Base-by-base conservation (phyloP, 2,113 vertebrate species). In the Alces alces region DNA sequence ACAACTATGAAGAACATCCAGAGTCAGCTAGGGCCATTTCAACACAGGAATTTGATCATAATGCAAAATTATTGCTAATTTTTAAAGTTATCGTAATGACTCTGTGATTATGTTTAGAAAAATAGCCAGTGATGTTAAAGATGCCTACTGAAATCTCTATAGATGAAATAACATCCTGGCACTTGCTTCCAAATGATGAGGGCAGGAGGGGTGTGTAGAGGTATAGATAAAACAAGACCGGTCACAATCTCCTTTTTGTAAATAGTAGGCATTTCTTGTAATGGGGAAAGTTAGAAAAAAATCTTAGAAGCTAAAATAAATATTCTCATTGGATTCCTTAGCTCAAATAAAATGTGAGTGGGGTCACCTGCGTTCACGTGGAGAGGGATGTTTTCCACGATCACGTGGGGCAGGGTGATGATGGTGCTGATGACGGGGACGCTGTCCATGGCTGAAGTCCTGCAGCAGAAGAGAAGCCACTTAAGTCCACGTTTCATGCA, bases 351-450 rank as follows among this genome's bases (percentile, higher is more conserved):
- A 60, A 64, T 2, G 4, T 12, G 45, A 36, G 73, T 52, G 43
- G 47, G 15, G 12, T 97, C 98, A 99, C 99, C 99, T 98, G 99
- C 99, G 17, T 99, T 99, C 87, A 99, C 99, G 30, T 99, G 99
- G 60, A 99, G 99, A 27, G 99, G 99, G 96, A 99, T 99, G 86
- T 98, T 99, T 97, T 99, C 99, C 73, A 99, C 99, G 83, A 99
- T 98, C 97, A 99, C 99, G 11, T 99, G 99, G 0, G 99, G 99
- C 25, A 99, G 99, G 7, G 99, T 99, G 93, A 99, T 98, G 76
- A 99, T 92, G 1, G 99, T 99, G 52, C 98, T 99, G 97, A 99
- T 99, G 50, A 99, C 98, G 6, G 99, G 99, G 36, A 99, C 96
- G 23, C 98, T 98, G 58, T 98, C 97, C 95, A 97, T 60, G 60